A percentile compares a stretch with the other conserved stretches of the same genome.
phyloP scores from a whole-genome alignment of 2,797 vertebrate genomes.

The Eulemur coronatus region DNA sequence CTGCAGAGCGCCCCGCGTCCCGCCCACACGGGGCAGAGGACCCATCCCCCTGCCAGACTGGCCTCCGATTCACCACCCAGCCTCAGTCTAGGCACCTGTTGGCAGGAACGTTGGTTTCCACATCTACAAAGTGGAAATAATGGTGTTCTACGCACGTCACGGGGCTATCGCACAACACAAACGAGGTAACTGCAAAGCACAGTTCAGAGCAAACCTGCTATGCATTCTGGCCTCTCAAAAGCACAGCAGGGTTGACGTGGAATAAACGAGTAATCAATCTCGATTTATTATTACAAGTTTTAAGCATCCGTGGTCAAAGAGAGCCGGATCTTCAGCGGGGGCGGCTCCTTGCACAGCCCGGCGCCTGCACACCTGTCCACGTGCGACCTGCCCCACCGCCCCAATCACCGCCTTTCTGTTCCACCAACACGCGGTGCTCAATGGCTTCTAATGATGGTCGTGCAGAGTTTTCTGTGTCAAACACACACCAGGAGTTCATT shows the following conservation, averaged over 20 bases:
- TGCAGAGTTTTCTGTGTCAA: conserved; percentile 53
- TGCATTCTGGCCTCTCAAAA: neutral
- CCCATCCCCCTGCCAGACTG: neutral
- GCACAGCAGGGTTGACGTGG: neutral
- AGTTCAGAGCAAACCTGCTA: neutral
- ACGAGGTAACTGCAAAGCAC: neutral
- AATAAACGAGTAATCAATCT: neutral
- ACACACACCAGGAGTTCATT: conserved; percentile 70
- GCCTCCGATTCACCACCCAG: neutral
- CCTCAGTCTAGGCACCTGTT: neutral
- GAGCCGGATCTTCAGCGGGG: neutral
- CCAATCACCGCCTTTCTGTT: conserved; percentile 21
- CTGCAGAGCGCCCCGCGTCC: rapidly evolving
- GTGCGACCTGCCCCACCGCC: neutral
- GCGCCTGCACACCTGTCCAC: neutral
- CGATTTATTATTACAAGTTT: neutral
- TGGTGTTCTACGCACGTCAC: neutral
- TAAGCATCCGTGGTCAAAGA: neutral
- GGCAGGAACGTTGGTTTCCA: neutral
- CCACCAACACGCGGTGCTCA: conserved; percentile 24
- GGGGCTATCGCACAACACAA: neutral
- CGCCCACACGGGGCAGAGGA: neutral
- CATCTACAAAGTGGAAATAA: neutral
- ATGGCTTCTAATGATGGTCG: conserved; percentile 48
- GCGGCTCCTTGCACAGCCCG: neutral